A percentile compares a stretch with the other conserved stretches of the same genome.
phyloP scores from a whole-genome alignment of 2,797 vertebrate genomes.

The Neopelma chrysocephalum region DNA sequence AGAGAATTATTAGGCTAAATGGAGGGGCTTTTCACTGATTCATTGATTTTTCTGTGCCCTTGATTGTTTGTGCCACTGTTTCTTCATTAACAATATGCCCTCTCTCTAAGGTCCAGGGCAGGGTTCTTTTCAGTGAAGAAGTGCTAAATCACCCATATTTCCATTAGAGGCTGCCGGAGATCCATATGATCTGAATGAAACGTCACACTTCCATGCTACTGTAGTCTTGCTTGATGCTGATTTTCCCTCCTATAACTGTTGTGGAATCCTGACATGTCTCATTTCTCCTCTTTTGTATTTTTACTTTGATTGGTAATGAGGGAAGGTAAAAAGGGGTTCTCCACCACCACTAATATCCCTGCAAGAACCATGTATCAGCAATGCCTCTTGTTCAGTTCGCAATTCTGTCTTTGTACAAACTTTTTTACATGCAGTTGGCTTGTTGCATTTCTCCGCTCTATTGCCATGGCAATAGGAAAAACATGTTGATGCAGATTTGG shows the following conservation, averaged over 20 bases:
- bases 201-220: background rate
- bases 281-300: conserved; percentile 39
- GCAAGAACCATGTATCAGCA: background rate
- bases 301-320: conserved; percentile 66
- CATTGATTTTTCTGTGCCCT: background rate
- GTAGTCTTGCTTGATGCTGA: conserved; percentile 70
- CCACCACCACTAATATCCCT: background rate
- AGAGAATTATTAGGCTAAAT: background rate
- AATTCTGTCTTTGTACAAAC: conserved; percentile 51
- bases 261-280: conserved; percentile 72
- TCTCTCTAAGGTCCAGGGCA: background rate
- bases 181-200: background rate
- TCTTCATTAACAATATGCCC: background rate
- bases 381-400: conserved; percentile 32
- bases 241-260: conserved; percentile 63
- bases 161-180: background rate
- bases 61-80: background rate
- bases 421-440: conserved; percentile 35
- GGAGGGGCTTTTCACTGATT: background rate
- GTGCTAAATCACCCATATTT: background rate
- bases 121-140: background rate
- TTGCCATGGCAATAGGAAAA: conserved; percentile 70
- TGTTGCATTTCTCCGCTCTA: conserved; percentile 15
- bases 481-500: conserved; percentile 55
- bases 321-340: background rate